Evolutionary conservation across 2,888 invertebrate genomes (phyloP), one percentile per base, ranked within the genome.

Genomic region (Ennomos fuscantarius): DNA sequence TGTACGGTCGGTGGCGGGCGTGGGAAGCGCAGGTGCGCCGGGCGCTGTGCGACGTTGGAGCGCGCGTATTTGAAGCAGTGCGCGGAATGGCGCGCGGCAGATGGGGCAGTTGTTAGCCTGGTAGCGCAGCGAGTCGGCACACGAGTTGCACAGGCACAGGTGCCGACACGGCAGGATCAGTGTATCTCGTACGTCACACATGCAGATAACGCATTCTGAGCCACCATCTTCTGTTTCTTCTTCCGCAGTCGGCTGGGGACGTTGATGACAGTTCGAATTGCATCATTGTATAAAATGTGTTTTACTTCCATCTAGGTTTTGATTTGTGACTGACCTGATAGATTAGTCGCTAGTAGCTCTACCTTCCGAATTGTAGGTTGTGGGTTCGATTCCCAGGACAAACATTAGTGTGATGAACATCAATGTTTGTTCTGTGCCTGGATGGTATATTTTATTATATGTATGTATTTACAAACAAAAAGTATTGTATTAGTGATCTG

Each of bases 51-150:
- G 46, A 79, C 87, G 58, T 84, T 98, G 97, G 70, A 99, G 94
- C 24, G 99, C 99, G 62, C 98, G 94, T 49, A 99, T 97, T 92
- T 99, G 99, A 55, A 99, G 93, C 48, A 99, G 93, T 0, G 99
- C 99, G 63, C 99, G 93, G 89, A 99, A 99, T 9, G 99, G 99
- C n/a, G 99, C 98, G 62, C 99, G 94, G 83, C 99, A 99, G 70
- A 99, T 99, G 8, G 99, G 99, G 76, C 99, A 99, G 89, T 99
- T 99, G 90, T 98, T 99, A 31, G 99, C 98, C 94, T 98, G 67
- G 50, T 61, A 62, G 65, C 99, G 94, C 60, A 99, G 93, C 0
- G 98, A 98, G 89, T 99, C 99, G 0, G 99, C 99, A 89, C 99
- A 99, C 0, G 97, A 96, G 89, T 98, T 98, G 87, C 99, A 99